Conservation (phyloP, 2,797 vertebrate species). For the Balearica regulorum region DNA sequence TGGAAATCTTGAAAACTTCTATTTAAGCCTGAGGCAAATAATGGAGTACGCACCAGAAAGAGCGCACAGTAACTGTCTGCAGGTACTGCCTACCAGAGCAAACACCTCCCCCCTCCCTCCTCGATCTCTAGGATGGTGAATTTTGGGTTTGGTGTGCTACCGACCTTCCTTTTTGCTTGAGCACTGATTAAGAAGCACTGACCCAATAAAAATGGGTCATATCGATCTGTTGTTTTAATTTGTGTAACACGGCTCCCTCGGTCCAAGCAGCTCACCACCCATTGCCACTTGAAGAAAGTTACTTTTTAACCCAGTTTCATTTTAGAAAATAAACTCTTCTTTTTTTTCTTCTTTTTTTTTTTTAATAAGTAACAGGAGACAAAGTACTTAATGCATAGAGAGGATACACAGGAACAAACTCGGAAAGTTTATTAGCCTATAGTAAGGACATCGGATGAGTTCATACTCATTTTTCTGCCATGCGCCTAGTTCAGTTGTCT, state of each 20-base stretch:
- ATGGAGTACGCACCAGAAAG: background rate
- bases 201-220: conserved; percentile 30
- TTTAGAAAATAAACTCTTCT: background rate
- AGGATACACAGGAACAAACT: background rate
- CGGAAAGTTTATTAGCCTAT: background rate
- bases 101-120: background rate
- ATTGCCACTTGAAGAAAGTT: background rate
- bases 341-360: too few relatives aligned
- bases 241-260: background rate
- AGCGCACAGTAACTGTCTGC: background rate
- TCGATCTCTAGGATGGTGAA: background rate
- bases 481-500: background rate
- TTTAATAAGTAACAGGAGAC: background rate
- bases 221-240: conserved; percentile 37
- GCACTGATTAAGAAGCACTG: conserved; percentile 1
- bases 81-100: background rate
- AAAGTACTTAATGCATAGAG: background rate
- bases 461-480: background rate
- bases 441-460: background rate
- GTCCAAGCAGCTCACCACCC: background rate
- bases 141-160: background rate
- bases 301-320: conserved; percentile 8
- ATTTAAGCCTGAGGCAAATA: background rate
- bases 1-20: background rate
- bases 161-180: conserved; percentile 17